Conservation (phyloP, 2,888 invertebrate species). For the Cryptosula pallasiana region DNA sequence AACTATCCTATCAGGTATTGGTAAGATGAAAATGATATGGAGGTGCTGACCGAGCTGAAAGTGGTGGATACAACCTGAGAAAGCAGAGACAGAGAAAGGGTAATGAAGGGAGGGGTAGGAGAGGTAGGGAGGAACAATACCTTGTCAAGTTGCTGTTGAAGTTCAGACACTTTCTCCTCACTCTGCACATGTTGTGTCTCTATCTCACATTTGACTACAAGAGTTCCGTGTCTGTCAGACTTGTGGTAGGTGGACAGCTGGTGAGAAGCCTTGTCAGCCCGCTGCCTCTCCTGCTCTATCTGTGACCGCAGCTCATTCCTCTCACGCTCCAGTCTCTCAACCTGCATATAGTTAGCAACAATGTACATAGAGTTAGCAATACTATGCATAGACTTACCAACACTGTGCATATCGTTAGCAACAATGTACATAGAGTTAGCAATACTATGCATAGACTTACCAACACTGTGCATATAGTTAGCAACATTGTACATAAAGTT, state of each 20-base stretch:
- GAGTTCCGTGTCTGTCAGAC: slow-evolving; percentile 21
- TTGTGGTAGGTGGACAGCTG: background rate
- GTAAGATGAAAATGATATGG: no score
- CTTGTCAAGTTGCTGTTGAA: slow-evolving; percentile 51
- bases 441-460: no score
- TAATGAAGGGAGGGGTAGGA: no score
- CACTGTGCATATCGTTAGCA: no score
- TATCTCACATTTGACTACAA: slow-evolving; percentile 28
- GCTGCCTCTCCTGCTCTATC: slow-evolving; percentile 30
- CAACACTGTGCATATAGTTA: no score
- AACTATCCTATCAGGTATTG: no score
- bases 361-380: background rate
- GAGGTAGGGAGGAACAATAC: no score
- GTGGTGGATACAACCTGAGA: no score
- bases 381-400: background rate
- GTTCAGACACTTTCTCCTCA: slow-evolving; percentile 46
- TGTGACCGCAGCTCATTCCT: slow-evolving; percentile 23
- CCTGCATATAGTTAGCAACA: background rate
- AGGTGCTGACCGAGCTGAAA: no score
- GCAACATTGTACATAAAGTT: no score
- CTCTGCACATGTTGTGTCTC: slow-evolving; percentile 31
- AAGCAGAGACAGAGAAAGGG: no score
- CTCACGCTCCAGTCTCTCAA: slow-evolving; percentile 20
- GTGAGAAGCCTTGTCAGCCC: background rate
- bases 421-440: no score